Evolutionary conservation across 2,888 invertebrate species (phyloP), one percentile per base, ranked within the genome.

Genomic region (Elegia similella): DNA sequence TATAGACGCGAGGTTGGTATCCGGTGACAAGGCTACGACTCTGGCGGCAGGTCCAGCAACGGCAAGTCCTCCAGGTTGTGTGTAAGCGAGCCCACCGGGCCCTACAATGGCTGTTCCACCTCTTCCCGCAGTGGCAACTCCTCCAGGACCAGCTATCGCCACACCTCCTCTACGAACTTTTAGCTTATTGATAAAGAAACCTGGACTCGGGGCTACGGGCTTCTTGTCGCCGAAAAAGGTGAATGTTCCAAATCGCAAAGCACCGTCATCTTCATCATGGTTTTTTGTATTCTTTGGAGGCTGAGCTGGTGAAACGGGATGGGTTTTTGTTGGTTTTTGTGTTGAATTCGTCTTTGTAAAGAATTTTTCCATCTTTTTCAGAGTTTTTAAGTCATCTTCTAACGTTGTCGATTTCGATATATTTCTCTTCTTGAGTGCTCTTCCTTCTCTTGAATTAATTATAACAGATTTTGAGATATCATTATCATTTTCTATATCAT

Each of bases 91-190:
- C 0, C 96, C 96, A 42, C 95, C 95, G 0, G 96, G 95, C 0
- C 96, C 96, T 2, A 96, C 96, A 57, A 96, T 95, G 0, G 96
- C 96, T 0, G 96, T 95, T 6, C 96, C 96, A 7, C 96, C 96
- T 71, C 93, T 94, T 12, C 95, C 96, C 1, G 95, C 96, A 0
- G 95, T 96, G 0, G 96, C 96, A 10, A 95, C 94, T 38, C 96
- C 96, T n/a, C 95, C 95, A 0, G 96, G 96, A 0, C 96, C 96
- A 1, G 96, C 96, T 55, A 96, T 96, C 0, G 96, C 95, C 6
- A 96, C 95, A 13, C 96, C 96, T 2, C 96, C 96, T 76, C 93
- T 93, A 60, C 94, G 91, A 16, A 96, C 95, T 78, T 94, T 94
- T 23, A 96, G 75, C 65, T 92, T 92, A 64, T 95, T 94, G 58